Conservation (phyloP, 2,888 invertebrate genomes). For the Watsonalla cultraria region DNA sequence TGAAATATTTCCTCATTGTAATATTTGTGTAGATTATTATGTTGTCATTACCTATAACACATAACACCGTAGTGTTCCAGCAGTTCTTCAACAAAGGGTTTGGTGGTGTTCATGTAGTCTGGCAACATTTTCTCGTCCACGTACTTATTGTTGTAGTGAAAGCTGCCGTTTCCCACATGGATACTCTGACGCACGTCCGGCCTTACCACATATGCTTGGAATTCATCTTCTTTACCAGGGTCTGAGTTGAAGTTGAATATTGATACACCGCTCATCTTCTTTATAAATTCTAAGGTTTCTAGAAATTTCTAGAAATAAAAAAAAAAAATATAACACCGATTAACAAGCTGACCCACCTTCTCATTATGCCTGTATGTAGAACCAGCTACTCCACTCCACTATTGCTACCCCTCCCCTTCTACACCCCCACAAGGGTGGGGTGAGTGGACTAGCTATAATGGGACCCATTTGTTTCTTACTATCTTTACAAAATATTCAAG, state of each 20-base stretch:
- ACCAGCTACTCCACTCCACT: no score
- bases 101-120: slow-evolving; percentile 84
- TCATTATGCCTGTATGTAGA: no score
- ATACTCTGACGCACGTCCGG: slow-evolving; percentile 64
- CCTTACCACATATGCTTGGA: slow-evolving; percentile 35
- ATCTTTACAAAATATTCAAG: no score
- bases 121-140: slow-evolving; percentile 81
- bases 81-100: slow-evolving; percentile 78
- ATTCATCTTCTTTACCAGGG: slow-evolving; percentile 17
- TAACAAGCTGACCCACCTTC: no score
- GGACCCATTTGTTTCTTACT: no score
- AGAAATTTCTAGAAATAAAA: slow-evolving; percentile 42
- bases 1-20: no score
- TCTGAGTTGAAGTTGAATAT: slow-evolving; percentile 38
- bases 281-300: slow-evolving; percentile 50
- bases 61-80: slow-evolving; percentile 81
- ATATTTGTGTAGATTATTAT: no score
- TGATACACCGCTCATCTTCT: slow-evolving; percentile 35
- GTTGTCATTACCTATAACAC: slow-evolving; percentile 69
- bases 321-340: background rate
- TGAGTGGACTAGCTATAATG: no score
- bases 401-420: no score
- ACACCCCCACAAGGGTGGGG: no score
- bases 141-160: slow-evolving; percentile 40
- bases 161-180: slow-evolving; percentile 54